Evolutionary conservation across 30 jellyfish, hydroid and myxozoan genomes (phyloP).

Genomic region (Hydra vulgaris): DNA sequence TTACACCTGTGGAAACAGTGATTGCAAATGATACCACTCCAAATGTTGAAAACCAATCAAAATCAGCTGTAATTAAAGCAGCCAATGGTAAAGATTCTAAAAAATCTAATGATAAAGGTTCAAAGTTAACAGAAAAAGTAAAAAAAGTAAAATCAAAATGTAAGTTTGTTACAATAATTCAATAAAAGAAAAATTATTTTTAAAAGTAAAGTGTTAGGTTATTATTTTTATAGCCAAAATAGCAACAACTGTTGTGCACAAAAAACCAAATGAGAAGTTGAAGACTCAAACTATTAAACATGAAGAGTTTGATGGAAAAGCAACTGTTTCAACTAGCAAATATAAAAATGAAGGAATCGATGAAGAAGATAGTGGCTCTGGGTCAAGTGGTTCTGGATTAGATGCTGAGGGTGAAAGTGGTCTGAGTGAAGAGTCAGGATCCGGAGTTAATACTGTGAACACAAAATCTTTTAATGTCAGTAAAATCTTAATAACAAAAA

Average conservation of each 20-base stretch:
- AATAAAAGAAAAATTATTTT: too few species aligned
- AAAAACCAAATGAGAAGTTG: neutral
- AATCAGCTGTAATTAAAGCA: neutral
- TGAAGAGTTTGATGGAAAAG: neutral
- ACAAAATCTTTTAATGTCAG: neutral
- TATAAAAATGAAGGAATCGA: neutral
- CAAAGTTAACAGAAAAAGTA: neutral
- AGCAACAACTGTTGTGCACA: neutral
- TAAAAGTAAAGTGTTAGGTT: too few species aligned
- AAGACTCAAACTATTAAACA: neutral
- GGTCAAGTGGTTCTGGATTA: conserved; percentile 34
- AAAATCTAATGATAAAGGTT: neutral
- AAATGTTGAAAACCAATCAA: neutral
- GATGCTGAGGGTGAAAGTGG: conserved; percentile 2
- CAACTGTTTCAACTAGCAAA: neutral
- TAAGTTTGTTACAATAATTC: too few species aligned
- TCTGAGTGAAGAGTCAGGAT: neutral
- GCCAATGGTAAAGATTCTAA: neutral
- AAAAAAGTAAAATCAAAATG: neutral
- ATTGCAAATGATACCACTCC: neutral
- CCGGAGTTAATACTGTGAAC: neutral
- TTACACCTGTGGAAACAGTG: neutral
- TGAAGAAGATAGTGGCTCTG: conserved; percentile 46
- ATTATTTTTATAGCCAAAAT: neutral
- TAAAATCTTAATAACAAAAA: too few species aligned